Base-by-base conservation (phyloP, 2,797 vertebrate genomes). In the Lacerta agilis region DNA sequence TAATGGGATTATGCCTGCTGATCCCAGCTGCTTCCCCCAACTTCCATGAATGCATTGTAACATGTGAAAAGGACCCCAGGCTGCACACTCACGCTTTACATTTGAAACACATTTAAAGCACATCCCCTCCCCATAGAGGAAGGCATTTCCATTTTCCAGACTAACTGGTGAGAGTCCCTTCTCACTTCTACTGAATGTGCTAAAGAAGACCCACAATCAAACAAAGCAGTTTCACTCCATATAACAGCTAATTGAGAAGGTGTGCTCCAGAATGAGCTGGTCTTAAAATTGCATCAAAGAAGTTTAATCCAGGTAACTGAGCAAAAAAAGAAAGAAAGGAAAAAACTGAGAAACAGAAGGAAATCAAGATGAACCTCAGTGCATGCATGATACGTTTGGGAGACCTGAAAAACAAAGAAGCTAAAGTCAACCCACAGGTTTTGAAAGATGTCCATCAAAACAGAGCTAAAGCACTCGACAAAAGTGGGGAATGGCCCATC, bases 201-300 rank as follows among this genome's bases (percentile, higher is more conserved):
- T 93, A 25, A 85, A 1, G 83, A 43, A 84, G 89, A 94, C 82
- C 4, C 20, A 91, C 94, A 94, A 93, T 92, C 87, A 92, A 91
- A 86, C 93, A 94, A 90, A 86, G 17, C 69, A 61, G 79, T 83
- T 3, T 80, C 29, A 86, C 89, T n/a, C 58, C 27, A 91, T 86
- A 86, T 7, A 93, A 2, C 73, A 91, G 38, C 8, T 95, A 90
- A 94, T 91, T 94, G 89, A 38, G 20, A 66, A 94, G 75, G 89
- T 82, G 7, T 64, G 89, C 93, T 89, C 45, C 84, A 93, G 91
- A 94, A 90, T 71, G 92, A 93, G 27, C 43, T 38, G 92, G 91
- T 83, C 29, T 93, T 77, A 80, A 89, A 55, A 64, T 90, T 93
- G 7, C 18, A 93, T 89, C 55, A 90, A 33, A 82, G 55, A 92